These are phyloP conservation scores for Acarapis woodi DNA, from an alignment of 1,140 invertebrate genomes.

Conservation along the genomic window DNA sequence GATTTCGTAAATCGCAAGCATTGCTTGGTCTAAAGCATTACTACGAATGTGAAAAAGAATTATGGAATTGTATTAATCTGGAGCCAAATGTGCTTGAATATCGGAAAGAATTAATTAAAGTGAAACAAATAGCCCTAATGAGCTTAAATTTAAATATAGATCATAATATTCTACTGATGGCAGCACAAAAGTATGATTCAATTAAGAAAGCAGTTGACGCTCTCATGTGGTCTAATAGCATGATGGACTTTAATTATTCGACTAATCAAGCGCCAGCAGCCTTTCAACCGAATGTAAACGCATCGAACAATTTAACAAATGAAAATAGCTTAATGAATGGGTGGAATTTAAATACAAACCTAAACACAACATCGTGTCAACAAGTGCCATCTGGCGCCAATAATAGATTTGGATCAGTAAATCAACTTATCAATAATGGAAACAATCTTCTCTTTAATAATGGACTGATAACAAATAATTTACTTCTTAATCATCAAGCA, in stretches of 20 bases:
- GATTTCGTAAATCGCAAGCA: constrained; percentile 2
- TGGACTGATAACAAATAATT: too few species aligned
- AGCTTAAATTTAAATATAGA: neutral
- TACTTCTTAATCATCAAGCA: too few species aligned
- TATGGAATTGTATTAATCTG: neutral
- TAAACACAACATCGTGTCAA: too few species aligned
- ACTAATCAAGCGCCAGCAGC: neutral
- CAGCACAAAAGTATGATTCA: neutral
- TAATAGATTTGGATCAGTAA: too few species aligned
- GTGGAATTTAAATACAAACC: too few species aligned
- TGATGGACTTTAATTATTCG: neutral
- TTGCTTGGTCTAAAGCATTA: constrained; percentile 2
- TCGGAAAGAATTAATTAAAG: constrained; percentile 3
- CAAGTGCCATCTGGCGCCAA: too few species aligned
- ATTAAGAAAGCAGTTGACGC: neutral
- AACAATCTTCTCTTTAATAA: too few species aligned
- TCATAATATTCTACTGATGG: neutral
- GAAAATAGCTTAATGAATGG: too few species aligned
- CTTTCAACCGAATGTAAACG: too few species aligned
- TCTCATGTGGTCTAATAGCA: too few species aligned
- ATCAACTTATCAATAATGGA: too few species aligned
- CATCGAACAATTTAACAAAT: too few species aligned
- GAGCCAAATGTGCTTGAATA: constrained; percentile 3
- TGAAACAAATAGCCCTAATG: neutral
- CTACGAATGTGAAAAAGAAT: neutral